Conservation (phyloP, 2,797 vertebrate species). For the Balearica regulorum region DNA sequence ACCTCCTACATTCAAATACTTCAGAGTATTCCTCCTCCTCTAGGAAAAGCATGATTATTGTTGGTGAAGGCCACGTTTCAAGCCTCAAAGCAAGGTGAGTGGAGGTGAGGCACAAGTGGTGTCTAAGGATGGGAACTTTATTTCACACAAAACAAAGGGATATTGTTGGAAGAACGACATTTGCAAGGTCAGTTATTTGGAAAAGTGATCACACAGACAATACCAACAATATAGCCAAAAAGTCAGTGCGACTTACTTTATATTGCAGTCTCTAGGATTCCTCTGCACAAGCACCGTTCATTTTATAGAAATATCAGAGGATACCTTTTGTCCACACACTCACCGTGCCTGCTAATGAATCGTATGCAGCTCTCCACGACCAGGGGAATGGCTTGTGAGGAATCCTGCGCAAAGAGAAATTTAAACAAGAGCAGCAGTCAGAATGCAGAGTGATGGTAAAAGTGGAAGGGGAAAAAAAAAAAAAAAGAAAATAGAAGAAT, state of each 20-base stretch:
- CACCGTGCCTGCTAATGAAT: conserved; percentile 97
- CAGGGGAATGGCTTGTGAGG: conserved; percentile 89
- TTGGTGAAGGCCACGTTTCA: background rate
- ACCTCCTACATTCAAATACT: background rate
- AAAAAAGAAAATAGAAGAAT: too few species aligned
- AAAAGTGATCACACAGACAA: rapidly evolving
- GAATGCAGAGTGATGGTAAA: rapidly evolving
- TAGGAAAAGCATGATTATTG: background rate
- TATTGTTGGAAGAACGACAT: background rate
- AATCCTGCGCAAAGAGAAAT: conserved; percentile 78
- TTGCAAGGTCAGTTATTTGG: background rate
- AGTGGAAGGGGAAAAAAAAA: too few species aligned
- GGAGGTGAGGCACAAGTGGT: background rate
- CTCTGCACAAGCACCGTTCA: background rate
- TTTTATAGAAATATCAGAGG: rapidly evolving
- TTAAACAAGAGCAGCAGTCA: background rate
- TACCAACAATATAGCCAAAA: background rate
- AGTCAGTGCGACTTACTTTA: rapidly evolving
- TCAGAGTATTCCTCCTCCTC: background rate
- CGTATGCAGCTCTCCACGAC: conserved; percentile 98
- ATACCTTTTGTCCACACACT: background rate
- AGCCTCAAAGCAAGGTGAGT: background rate
- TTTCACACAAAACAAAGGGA: background rate
- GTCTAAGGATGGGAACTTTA: background rate
- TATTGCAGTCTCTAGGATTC: background rate